phyloP scores from a whole-genome alignment of 2,113 vertebrate genomes.

The Lophura nycthemera region DNA sequence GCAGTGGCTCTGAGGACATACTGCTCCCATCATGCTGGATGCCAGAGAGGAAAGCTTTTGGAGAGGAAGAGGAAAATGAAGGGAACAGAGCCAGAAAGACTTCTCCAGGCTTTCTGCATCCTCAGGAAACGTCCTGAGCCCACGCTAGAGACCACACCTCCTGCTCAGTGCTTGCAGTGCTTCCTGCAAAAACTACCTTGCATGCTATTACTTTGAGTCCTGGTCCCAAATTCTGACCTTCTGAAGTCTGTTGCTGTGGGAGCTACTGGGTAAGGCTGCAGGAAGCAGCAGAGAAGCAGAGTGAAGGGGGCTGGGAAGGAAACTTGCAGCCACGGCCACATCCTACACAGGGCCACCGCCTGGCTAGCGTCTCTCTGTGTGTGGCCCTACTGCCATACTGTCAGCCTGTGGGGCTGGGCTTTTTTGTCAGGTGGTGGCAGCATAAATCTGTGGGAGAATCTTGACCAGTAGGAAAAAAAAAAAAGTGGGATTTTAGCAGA shows the following conservation, averaged over 20 bases:
- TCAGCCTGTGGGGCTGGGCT: background rate
- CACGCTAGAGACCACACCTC: background rate
- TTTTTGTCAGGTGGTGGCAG: conserved; percentile 60
- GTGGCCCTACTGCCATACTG: background rate
- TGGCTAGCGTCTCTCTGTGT: accelerated
- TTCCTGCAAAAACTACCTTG: conserved; percentile 11
- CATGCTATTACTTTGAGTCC: background rate
- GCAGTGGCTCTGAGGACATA: background rate
- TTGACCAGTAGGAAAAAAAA: background rate
- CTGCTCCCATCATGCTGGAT: background rate
- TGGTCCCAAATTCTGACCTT: background rate
- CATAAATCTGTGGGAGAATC: conserved; percentile 25
- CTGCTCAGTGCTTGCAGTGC: background rate
- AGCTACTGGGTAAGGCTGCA: background rate
- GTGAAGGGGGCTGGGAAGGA: background rate
- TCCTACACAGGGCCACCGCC: background rate
- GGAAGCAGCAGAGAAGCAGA: background rate
- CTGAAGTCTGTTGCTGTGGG: background rate
- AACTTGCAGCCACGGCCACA: background rate
- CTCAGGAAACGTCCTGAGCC: conserved; percentile 48
- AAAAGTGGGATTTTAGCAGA: background rate
- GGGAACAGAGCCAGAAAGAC: conserved; percentile 52
- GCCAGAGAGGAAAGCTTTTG: conserved; percentile 18
- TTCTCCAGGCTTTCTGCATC: conserved; percentile 32
- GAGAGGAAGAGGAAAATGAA: conserved; percentile 55